Base-by-base conservation (phyloP, 2,888 invertebrate genomes). In the Drosophila paucipuncta region DNA sequence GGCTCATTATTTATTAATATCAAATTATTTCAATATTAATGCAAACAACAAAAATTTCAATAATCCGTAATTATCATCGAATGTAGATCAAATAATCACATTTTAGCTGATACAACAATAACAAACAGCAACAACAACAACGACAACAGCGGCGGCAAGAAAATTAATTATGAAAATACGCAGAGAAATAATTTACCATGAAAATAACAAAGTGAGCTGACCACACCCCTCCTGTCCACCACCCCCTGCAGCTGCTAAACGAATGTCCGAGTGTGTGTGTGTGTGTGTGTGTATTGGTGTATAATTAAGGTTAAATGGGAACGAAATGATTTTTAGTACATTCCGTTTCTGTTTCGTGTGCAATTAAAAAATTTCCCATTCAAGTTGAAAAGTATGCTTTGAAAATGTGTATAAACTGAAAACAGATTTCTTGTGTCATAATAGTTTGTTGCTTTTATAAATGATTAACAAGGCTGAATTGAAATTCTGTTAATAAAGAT, bases 21-120 rank as follows among this genome's bases (percentile, higher is more conserved):
- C 75, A 68, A 85, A 87, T 87, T 86, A 86, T 87, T 87, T 87
- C 85, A 78, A 87, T 86, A 86, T 86, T 82, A 87, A 86, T 84
- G 82, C 86, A 77, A 84, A 86, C 85, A 87, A 85, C 84, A 87
- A 82, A 84, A 85, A 78, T 85, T 86, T 86, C 86, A 87, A 86
- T 86, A 87, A 85, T 81, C 84, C 84, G 82, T 79, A 86, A 86
- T 87, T 86, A 86, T 87, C 88, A 81, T 78, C 81, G 76, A 85
- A 84, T 76, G 83, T 85, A 80, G 84, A 86, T 85, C 88, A 87
- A 86, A 84, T 86, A 86, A 86, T 86, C 86, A 81, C 84, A 82
- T 81, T 86, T 84, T 73, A 76, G 78, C 60, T 50, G 65, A 52
- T 57, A 49, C 60, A 77, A 65, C 64, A 73, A 33, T 30, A 71